Evolutionary conservation across 2,113 vertebrate species (phyloP).

Genomic region (Tichodroma muraria): DNA sequence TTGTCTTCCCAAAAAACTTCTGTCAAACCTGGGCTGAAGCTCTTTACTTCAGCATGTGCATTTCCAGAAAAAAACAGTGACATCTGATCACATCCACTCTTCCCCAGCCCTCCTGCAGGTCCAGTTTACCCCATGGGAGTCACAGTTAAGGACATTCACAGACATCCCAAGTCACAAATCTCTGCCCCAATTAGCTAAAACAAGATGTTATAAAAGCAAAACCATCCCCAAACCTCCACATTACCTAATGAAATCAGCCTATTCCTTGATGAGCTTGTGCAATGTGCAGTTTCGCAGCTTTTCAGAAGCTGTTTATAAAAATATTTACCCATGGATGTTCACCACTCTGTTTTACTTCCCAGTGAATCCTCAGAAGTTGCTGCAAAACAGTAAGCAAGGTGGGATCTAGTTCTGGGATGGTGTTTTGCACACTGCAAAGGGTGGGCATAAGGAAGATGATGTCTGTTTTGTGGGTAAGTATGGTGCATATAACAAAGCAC

Average conservation of each 20-base stretch:
- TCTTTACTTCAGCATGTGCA: not conserved
- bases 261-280: not conserved
- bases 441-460: not conserved
- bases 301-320: not conserved
- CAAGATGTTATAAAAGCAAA: not conserved
- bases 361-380: not conserved
- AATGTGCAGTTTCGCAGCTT: not conserved
- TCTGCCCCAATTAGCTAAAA: not conserved
- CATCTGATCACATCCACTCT: not conserved
- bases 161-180: not conserved
- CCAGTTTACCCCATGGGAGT: not conserved
- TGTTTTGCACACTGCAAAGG: not conserved
- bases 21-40: not conserved
- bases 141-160: not conserved
- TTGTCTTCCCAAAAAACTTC: not conserved
- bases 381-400: not conserved
- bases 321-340: not conserved
- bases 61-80: not conserved
- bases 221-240: not conserved
- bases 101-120: not conserved
- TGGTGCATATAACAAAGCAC: not conserved
- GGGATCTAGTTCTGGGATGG: not conserved
- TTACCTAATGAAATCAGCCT: not conserved
- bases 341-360: not conserved
- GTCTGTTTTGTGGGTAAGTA: not conserved